Conservation (phyloP, 2,113 vertebrate genomes). For the Ia io region DNA sequence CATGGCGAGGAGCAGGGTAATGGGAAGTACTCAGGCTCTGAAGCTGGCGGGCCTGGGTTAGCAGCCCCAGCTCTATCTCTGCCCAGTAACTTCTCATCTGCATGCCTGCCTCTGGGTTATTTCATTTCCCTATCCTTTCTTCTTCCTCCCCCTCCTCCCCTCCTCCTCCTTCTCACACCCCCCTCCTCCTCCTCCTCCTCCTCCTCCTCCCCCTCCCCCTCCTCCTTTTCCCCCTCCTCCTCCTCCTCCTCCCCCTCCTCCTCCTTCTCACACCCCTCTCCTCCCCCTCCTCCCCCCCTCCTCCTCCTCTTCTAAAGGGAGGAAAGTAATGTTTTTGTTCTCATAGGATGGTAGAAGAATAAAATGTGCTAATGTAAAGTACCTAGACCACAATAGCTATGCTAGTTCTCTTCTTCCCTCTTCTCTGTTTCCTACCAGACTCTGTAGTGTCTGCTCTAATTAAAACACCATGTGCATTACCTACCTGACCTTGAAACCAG, state of each 20-base stretch:
- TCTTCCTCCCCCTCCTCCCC: background rate
- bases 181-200: background rate
- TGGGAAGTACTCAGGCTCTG: background rate
- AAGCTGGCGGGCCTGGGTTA: background rate
- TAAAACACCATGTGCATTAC: background rate
- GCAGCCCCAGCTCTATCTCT: background rate
- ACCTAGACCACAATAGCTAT: background rate
- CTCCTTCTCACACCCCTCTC: too few species aligned
- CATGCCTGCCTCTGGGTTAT: background rate
- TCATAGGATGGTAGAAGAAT: background rate
- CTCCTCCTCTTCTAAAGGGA: background rate
- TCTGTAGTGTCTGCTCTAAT: background rate
- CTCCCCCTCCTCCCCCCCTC: too few species aligned
- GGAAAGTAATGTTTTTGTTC: background rate
- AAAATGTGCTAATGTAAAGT: background rate
- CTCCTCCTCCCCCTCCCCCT: too few species aligned
- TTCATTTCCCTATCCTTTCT: background rate
- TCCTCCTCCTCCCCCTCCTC: too few species aligned
- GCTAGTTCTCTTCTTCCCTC: background rate
- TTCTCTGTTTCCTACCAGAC: background rate
- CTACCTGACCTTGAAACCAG: conserved; percentile 63
- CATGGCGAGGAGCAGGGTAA: too few species aligned
- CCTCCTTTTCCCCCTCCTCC: too few species aligned
- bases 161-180: too few species aligned
- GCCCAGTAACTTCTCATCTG: background rate